These are phyloP conservation scores for Emydura subglobosa DNA, from an alignment of 2,113 vertebrate genomes.

Conservation along the genomic window DNA sequence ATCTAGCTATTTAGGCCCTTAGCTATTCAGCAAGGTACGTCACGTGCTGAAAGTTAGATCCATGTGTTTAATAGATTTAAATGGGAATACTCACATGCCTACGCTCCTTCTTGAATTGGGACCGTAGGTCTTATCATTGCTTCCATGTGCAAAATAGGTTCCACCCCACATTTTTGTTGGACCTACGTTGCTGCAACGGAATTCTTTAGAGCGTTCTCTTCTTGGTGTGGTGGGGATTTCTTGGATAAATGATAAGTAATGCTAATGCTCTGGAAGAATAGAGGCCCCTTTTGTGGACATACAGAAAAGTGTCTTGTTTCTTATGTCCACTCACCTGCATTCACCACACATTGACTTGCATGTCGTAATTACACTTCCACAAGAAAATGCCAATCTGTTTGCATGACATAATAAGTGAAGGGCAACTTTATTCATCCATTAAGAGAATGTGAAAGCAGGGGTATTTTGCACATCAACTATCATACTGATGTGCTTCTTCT, in stretches of 20 bases:
- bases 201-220: neutral
- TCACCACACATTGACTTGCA: rapidly evolving
- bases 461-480: neutral
- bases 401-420: neutral
- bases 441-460: rapidly evolving
- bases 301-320: neutral
- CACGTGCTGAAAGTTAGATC: neutral
- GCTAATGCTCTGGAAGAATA: neutral
- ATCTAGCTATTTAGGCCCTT: neutral
- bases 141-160: neutral
- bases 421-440: neutral
- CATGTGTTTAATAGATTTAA: neutral
- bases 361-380: neutral
- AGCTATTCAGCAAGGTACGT: neutral
- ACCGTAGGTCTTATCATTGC: neutral
- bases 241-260: neutral
- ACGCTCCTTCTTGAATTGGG: neutral
- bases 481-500: neutral
- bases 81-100: neutral
- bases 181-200: neutral
- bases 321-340: neutral
- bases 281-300: neutral
- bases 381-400: neutral
- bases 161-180: neutral
- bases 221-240: neutral